Base-by-base conservation (phyloP, 1,140 invertebrate genomes). In the Adoxophyes honmai region DNA sequence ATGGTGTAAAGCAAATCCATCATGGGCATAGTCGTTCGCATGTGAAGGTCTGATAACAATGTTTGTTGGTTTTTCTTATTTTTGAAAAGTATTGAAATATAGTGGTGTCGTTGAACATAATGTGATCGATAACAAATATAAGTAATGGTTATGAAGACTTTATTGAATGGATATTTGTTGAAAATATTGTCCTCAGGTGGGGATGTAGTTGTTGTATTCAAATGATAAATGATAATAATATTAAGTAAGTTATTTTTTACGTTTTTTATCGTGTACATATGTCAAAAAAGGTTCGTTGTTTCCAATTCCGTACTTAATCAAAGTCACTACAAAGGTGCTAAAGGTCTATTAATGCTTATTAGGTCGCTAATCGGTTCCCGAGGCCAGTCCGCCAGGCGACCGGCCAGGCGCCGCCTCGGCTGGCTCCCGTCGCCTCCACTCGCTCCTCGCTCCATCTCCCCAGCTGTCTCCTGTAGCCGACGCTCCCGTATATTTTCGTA, bases 181-280 rank as follows among this genome's bases (percentile, higher is more conserved):
- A 85, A 63, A 74, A 82, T 84, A 78, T 85, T 82, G 74, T 83
- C 84, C 84, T 85, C 78, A 60, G 52, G 68, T 64, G 77, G 67
- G 86, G 80, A 78, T 78, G 80, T 87, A 88, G 86, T 88, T 88
- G 86, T 88, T 88, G 86, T 86, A 87, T 84, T 85, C 84, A 78
- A 87, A 87, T 82, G 74, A 81, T 83, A 86, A 79, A 83, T 70
- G 82, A 86, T 87, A 86, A 86, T 88, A 88, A 88, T 88, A 85
- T 87, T 86, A 88, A 88, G 83, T 88, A 88, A 87, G 86, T 88
- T 88, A 87, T 88, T 88, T 88, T 87, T 88, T 86, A 88, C 86
- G 83, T 88, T 88, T 88, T 60, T 81, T 89, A 89, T 81, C 73
- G 77, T 86, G 82, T 85, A 83, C 81, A 89, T 84, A 88, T 80